phyloP scores from a whole-genome alignment of 2,797 vertebrate species.

The Fratercula arctica region DNA sequence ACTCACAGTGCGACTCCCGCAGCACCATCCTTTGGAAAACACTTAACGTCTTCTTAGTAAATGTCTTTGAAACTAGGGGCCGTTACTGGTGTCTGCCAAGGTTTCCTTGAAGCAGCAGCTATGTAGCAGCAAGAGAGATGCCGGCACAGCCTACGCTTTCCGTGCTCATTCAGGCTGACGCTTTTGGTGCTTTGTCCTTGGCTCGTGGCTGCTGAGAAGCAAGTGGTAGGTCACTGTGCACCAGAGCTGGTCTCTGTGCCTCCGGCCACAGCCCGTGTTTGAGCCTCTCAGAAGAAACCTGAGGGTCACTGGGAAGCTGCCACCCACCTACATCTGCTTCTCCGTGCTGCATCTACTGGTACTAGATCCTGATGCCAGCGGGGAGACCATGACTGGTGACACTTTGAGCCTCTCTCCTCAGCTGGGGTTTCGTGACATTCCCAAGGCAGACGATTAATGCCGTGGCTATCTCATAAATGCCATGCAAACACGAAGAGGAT shows the following conservation, averaged over 20 bases:
- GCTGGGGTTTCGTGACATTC: not conserved
- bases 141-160: not conserved
- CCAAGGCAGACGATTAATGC: not conserved
- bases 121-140: not conserved
- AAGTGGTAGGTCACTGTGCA: not conserved
- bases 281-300: not conserved
- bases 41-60: not conserved
- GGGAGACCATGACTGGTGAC: not conserved
- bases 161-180: not conserved
- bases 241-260: not conserved
- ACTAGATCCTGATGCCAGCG: not conserved
- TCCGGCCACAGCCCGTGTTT: not conserved
- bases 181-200: not conserved
- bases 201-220: not conserved
- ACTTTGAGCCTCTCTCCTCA: not conserved
- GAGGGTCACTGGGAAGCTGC: not conserved
- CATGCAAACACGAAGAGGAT: not conserved
- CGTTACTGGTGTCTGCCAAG: not conserved
- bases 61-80: not conserved
- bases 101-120: not conserved
- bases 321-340: not conserved
- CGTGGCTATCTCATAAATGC: not conserved
- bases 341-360: not conserved
- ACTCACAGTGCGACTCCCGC: rapidly evolving
- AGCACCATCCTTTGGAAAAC: not conserved